phyloP scores from a whole-genome alignment of 2,888 invertebrate genomes.

The Limnephilus lunatus region DNA sequence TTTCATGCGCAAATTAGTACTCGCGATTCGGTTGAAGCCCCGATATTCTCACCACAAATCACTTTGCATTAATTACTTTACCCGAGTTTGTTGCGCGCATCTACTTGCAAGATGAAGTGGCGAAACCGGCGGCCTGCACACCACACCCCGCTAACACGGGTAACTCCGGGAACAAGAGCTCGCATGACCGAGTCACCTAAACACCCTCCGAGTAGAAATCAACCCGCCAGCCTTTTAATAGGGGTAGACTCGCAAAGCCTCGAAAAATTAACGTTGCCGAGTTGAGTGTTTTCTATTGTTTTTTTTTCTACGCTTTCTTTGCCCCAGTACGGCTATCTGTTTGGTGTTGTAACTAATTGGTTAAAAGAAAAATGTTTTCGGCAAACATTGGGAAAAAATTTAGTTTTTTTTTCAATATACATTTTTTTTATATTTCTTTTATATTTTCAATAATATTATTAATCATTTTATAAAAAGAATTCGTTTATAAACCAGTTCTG shows the following conservation, averaged over 20 bases:
- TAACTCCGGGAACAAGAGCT: slow-evolving; percentile 2
- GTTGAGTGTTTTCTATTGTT: background rate
- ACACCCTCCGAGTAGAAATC: slow-evolving; percentile 8
- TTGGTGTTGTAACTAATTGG: background rate
- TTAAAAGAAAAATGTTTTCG: background rate
- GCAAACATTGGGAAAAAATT: background rate
- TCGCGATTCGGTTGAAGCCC: background rate
- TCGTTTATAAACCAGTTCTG: too few species aligned
- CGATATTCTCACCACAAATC: slow-evolving; percentile 17
- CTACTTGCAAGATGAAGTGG: slow-evolving; percentile 52
- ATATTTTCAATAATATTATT: too few species aligned
- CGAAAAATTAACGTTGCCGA: background rate
- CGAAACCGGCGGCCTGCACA: slow-evolving; percentile 40
- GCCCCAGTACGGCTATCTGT: background rate
- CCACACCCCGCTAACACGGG: background rate
- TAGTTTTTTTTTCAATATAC: too few species aligned
- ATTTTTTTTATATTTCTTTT: too few species aligned
- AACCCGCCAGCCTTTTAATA: background rate
- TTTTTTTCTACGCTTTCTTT: background rate
- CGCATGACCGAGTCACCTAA: slow-evolving; percentile 16
- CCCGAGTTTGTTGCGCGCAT: slow-evolving; percentile 47
- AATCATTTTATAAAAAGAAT: too few species aligned
- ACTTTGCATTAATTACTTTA: slow-evolving; percentile 50
- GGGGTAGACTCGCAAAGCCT: background rate
- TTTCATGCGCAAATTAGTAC: background rate